Evolutionary conservation across 2,888 invertebrate species (phyloP).

Genomic region (Molorchus minor): DNA sequence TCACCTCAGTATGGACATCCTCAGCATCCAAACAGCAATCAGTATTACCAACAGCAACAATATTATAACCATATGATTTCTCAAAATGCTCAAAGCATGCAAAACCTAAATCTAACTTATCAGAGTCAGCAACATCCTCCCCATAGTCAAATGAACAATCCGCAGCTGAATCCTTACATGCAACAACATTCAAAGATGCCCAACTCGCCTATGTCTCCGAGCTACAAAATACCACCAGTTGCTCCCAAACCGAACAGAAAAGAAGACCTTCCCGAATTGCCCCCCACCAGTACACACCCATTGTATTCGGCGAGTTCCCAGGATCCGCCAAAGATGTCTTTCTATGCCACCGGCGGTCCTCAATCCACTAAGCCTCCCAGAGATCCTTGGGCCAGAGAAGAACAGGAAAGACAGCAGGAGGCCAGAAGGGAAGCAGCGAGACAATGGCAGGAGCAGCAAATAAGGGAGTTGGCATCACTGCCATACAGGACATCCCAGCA

Average conservation of each 20-base stretch:
- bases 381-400: conserved; percentile 94
- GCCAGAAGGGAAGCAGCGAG: conserved; percentile 78
- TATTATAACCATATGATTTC: conserved; percentile 53
- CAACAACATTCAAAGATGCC: conserved; percentile 33
- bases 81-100: conserved; percentile 59
- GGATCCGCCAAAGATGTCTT: conserved; percentile 79
- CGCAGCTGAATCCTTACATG: conserved; percentile 41
- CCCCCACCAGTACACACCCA: conserved; percentile 77
- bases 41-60: conserved; percentile 46
- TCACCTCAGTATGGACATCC: conserved; percentile 50
- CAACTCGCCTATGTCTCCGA: conserved; percentile 54
- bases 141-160: conserved; percentile 10
- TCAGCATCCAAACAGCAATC: conserved; percentile 54
- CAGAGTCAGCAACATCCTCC: conserved; percentile 37
- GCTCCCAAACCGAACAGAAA: conserved; percentile 62
- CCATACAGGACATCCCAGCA: conserved; percentile 79
- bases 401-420: conserved; percentile 81
- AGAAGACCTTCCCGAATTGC: conserved; percentile 68
- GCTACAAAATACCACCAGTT: conserved; percentile 65
- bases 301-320: conserved; percentile 77
- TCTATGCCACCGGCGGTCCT: conserved; percentile 65
- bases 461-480: conserved; percentile 77
- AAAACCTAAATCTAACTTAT: conserved; percentile 53
- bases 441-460: conserved; percentile 87
- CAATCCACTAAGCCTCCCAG: conserved; percentile 59